A percentile compares a stretch with the other conserved stretches of the same genome.
Conservation (phyloP, 2,888 invertebrate species). For the Hirtodrosophila confusa region DNA sequence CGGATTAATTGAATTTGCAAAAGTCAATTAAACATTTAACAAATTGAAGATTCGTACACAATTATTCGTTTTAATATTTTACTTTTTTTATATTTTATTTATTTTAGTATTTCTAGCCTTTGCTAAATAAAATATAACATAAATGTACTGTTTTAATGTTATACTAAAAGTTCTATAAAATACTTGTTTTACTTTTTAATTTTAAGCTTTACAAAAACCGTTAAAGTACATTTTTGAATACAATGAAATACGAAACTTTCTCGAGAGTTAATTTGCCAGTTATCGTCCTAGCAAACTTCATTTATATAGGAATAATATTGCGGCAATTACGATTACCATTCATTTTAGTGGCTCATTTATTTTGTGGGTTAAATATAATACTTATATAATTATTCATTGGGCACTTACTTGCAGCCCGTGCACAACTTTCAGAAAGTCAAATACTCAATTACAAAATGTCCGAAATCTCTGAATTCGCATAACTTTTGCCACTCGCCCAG, state of each 20-base stretch:
- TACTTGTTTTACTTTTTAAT: too few species aligned
- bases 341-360: conserved; percentile 1
- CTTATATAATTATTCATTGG: conserved; percentile 21
- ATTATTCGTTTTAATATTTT: too few species aligned
- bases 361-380: conserved; percentile 12
- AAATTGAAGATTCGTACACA: too few species aligned
- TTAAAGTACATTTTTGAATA: background rate
- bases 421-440: conserved; percentile 26
- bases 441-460: conserved; percentile 36
- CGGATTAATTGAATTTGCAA: too few species aligned
- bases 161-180: too few species aligned
- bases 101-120: too few species aligned
- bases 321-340: conserved; percentile 4
- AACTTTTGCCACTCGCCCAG: conserved; percentile 39
- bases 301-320: conserved; percentile 1
- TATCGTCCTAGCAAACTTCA: background rate
- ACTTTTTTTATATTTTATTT: too few species aligned
- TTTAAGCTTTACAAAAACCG: too few species aligned
- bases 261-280: background rate
- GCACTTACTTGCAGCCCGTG: conserved; percentile 7
- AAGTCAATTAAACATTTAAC: too few species aligned
- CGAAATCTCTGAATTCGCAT: conserved; percentile 8
- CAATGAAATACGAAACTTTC: background rate
- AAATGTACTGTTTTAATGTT: too few species aligned
- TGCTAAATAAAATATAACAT: too few species aligned